Percentiles rank a stretch among this genome's conserved stretches.
These are phyloP conservation scores for Sarcophaga subvicina DNA, from an alignment of 2,888 invertebrate genomes.

Conservation along the genomic window DNA sequence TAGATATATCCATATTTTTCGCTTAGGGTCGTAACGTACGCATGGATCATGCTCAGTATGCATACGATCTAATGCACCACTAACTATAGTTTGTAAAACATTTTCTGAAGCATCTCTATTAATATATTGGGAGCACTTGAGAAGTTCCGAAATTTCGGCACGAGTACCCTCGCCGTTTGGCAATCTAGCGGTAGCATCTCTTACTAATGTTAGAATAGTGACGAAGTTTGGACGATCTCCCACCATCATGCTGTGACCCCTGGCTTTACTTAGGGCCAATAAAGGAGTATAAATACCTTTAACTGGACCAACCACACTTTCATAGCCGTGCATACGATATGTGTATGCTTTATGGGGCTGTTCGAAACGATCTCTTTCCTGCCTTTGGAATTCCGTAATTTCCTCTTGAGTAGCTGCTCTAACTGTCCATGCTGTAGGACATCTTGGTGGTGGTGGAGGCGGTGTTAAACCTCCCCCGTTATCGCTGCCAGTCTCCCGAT, in stretches of 20 bases:
- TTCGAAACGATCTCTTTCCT: slow-evolving; percentile 92
- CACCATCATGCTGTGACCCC: slow-evolving; percentile 92
- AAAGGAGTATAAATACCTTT: slow-evolving; percentile 89
- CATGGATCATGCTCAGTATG: slow-evolving; percentile 95
- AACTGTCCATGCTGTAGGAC: slow-evolving; percentile 92
- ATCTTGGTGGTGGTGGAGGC: slow-evolving; percentile 85
- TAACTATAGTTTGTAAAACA: slow-evolving; percentile 89
- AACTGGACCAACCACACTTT: slow-evolving; percentile 91
- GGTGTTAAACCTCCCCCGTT: slow-evolving; percentile 68
- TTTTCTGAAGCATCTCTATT: slow-evolving; percentile 82
- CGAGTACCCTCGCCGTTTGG: slow-evolving; percentile 96
- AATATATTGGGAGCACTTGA: slow-evolving; percentile 89
- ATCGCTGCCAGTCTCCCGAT: slow-evolving; percentile 43
- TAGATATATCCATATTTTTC: slow-evolving; percentile 97
- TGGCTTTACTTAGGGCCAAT: slow-evolving; percentile 85
- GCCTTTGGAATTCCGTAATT: slow-evolving; percentile 88
- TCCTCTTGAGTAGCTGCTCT: slow-evolving; percentile 90
- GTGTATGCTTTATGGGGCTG: slow-evolving; percentile 96
- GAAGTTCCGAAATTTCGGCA: slow-evolving; percentile 93
- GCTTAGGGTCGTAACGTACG: slow-evolving; percentile 94
- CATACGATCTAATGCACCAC: slow-evolving; percentile 94
- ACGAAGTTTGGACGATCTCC: slow-evolving; percentile 94
- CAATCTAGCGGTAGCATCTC: slow-evolving; percentile 95
- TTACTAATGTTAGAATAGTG: slow-evolving; percentile 93
- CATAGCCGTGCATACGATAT: slow-evolving; percentile 93